phyloP scores from a whole-genome alignment of 2,797 vertebrate genomes.

The Silurus aristotelis region DNA sequence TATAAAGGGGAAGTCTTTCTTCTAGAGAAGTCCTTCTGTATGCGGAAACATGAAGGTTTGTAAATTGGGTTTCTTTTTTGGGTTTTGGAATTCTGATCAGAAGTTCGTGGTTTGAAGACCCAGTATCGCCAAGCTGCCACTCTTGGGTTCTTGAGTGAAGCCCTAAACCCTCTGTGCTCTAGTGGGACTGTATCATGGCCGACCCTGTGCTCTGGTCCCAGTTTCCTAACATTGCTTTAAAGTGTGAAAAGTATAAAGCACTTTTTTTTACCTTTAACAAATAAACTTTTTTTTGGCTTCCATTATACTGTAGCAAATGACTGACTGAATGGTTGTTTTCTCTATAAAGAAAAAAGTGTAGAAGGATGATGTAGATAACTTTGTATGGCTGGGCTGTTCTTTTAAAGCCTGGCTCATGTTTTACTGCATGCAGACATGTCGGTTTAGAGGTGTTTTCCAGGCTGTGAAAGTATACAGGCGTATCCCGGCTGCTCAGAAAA shows the following conservation, averaged over 20 bases:
- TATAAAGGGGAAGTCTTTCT: background rate
- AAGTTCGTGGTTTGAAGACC: too few relatives aligned
- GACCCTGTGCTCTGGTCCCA: too few relatives aligned
- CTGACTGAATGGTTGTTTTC: background rate
- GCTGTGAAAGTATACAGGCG: conserved; percentile 9
- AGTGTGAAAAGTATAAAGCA: too few relatives aligned
- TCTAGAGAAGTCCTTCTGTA: background rate
- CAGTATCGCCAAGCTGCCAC: too few relatives aligned
- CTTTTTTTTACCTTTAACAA: too few relatives aligned
- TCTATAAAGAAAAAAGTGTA: background rate
- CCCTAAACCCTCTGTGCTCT: too few relatives aligned
- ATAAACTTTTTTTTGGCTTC: background rate
- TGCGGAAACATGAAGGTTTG: background rate
- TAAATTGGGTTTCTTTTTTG: too few relatives aligned
- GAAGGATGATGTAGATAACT: background rate
- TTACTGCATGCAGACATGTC: conserved; percentile 32
- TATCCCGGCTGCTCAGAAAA: background rate
- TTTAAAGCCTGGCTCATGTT: conserved; percentile 20
- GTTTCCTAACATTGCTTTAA: too few relatives aligned
- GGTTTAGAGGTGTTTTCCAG: conserved; percentile 13
- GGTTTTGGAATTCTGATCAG: too few relatives aligned
- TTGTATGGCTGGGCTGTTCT: background rate
- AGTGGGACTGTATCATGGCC: too few relatives aligned
- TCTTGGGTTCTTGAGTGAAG: too few relatives aligned
- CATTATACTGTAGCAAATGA: background rate